A percentile compares a stretch with the other conserved stretches of the same genome.
Conservation (phyloP, 2,113 vertebrate genomes). For the Holacanthus passer region DNA sequence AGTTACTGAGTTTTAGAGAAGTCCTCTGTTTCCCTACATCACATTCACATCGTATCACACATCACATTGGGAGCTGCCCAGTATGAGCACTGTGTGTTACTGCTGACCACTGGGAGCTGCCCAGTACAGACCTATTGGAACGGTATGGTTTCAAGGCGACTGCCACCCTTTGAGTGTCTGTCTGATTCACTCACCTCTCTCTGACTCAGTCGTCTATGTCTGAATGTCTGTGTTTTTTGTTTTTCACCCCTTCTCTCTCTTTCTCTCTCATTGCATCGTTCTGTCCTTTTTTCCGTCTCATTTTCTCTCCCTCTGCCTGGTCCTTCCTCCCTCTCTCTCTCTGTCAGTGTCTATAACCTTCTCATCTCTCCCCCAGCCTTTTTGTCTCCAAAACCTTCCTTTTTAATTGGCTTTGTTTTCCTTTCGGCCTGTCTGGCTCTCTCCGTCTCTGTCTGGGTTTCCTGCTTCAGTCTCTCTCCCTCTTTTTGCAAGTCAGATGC, state of each 20-base stretch:
- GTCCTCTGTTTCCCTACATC: conserved; percentile 5
- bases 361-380: conserved; percentile 19
- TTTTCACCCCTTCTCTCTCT: conserved; percentile 1
- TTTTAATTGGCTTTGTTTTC: conserved; percentile 70
- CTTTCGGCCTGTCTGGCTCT: conserved; percentile 38
- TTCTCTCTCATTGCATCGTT: conserved; percentile 5
- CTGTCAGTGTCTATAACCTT: conserved; percentile 36
- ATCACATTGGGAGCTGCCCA: conserved; percentile 32
- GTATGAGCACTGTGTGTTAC: conserved; percentile 6
- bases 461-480: background rate
- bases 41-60: conserved; percentile 16
- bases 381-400: conserved; percentile 33
- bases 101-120: conserved; percentile 34
- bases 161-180: background rate
- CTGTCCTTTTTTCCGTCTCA: background rate
- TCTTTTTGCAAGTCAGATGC: conserved; percentile 23
- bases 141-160: background rate
- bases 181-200: background rate
- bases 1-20: conserved; percentile 4
- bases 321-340: background rate
- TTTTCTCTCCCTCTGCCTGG: background rate
- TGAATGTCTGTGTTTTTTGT: conserved; percentile 1
- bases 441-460: conserved; percentile 35
- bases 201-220: background rate
- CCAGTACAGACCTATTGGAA: conserved; percentile 35